Evolutionary conservation across 2,888 invertebrate species (phyloP), one percentile per base, ranked within the genome.

Genomic region (Mayetiola destructor): DNA sequence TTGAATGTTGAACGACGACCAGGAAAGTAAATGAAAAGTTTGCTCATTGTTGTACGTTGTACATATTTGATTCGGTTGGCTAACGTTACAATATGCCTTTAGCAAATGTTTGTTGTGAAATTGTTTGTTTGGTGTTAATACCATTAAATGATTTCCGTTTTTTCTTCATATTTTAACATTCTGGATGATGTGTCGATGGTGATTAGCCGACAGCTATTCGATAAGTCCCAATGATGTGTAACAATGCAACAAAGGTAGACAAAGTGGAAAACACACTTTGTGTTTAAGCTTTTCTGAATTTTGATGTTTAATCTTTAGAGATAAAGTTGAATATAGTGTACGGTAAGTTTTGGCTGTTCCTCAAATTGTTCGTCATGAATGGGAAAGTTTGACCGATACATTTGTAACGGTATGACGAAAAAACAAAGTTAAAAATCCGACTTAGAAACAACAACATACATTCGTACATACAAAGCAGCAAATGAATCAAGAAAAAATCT

Each of bases 361-460:
- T 40, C 27, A 48, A 27, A 27, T 48, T 48, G 27, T 9, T 27
- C n/a, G 48, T 48, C 16, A 9, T n/a, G n/a, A 37, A 48, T 27
- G 27, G 27, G 27, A 48, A 48, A 48, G 27, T 48, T 48, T 48
- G 48, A 48, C 48, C 48, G 9, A 48, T 48, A 48, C 48, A 27
- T 48, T 48, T 48, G 27, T n/a, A 48, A 27, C 48, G n/a, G n/a
- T n/a, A n/a, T n/a, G n/a, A n/a, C n/a, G n/a, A n/a, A n/a, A n/a
- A n/a, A n/a, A n/a, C n/a, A n/a, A n/a, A n/a, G n/a, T n/a, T n/a
- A n/a, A n/a, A n/a, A n/a, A n/a, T n/a, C n/a, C n/a, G n/a, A n/a
- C n/a, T n/a, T n/a, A n/a, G n/a, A n/a, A n/a, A n/a, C n/a, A n/a
- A n/a, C n/a, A n/a, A n/a, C n/a, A n/a, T n/a, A n/a, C n/a, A n/a